Percentiles rank a stretch among this genome's conserved stretches.
These are phyloP conservation scores for Drosophila austrosaltans DNA, from an alignment of 2,888 invertebrate species.

Conservation along the genomic window DNA sequence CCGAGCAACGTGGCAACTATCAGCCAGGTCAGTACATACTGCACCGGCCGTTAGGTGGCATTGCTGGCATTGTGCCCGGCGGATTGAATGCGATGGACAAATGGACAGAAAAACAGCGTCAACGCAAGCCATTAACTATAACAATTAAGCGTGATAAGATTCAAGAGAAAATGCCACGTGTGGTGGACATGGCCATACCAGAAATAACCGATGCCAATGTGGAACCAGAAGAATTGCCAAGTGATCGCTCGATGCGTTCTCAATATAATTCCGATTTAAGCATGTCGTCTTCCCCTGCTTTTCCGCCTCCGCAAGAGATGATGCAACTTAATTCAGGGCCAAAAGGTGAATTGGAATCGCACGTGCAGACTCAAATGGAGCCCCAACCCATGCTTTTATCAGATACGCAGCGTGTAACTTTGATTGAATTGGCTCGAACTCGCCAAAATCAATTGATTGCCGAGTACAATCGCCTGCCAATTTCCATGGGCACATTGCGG, in stretches of 20 bases:
- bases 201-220: conserved; percentile 63
- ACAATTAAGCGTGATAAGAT: neutral
- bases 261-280: neutral
- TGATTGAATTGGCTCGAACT: conserved; percentile 36
- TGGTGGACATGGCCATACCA: conserved; percentile 55
- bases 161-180: conserved; percentile 3
- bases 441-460: conserved; percentile 47
- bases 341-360: neutral
- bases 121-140: neutral
- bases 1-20: conserved; percentile 39
- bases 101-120: neutral
- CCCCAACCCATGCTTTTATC: conserved; percentile 32
- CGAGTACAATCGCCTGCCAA: conserved; percentile 62
- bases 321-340: neutral
- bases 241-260: conserved; percentile 21
- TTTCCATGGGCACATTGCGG: conserved; percentile 58
- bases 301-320: neutral
- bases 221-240: conserved; percentile 49
- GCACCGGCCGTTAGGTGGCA: conserved; percentile 33
- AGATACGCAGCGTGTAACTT: conserved; percentile 39
- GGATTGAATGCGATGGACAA: conserved; percentile 2
- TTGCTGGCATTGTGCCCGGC: conserved; percentile 26
- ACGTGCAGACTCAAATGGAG: neutral
- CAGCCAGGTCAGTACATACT: conserved; percentile 44
- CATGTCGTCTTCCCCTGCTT: neutral